phyloP scores from a whole-genome alignment of 1,140 invertebrate species.

The Zaprionus vittiger region DNA sequence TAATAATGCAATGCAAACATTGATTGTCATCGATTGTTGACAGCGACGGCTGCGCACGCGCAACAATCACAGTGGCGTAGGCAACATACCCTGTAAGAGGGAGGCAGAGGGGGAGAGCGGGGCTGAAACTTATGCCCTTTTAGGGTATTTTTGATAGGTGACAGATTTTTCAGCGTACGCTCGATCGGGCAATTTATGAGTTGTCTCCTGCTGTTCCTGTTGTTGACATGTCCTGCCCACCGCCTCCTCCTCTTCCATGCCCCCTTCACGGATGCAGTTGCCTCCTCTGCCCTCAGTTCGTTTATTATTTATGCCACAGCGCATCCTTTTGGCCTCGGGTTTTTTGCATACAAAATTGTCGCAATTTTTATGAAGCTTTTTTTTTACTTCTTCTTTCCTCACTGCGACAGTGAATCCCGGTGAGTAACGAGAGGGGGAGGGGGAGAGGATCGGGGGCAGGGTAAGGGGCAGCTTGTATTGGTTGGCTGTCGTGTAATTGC shows the following conservation, averaged over 20 bases:
- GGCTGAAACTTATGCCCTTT: conserved; percentile 73
- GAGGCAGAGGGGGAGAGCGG: neutral
- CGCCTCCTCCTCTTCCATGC: too few species aligned
- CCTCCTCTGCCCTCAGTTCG: neutral
- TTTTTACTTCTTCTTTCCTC: conserved; percentile 39
- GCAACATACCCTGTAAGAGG: neutral
- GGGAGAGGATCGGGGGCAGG: neutral
- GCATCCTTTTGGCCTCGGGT: conserved; percentile 17
- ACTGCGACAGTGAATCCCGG: neutral
- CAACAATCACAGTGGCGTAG: conserved; percentile 34
- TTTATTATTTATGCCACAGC: conserved; percentile 67
- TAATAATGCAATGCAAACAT: conserved; percentile 84
- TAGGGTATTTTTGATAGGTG: conserved; percentile 84
- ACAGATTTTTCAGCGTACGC: conserved; percentile 76
- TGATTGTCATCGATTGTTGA: conserved; percentile 83
- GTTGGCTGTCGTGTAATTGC: conserved; percentile 72
- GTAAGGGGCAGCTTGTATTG: neutral
- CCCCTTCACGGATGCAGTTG: neutral
- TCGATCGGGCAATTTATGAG: conserved; percentile 77
- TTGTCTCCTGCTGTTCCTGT: conserved; percentile 51
- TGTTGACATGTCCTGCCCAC: conserved; percentile 47
- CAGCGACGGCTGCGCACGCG: conserved; percentile 65
- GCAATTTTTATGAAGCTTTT: conserved; percentile 54
- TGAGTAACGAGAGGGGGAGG: too few species aligned
- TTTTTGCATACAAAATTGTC: conserved; percentile 70